Base-by-base conservation (phyloP, 2,113 vertebrate genomes). In the Pao palembangensis region DNA sequence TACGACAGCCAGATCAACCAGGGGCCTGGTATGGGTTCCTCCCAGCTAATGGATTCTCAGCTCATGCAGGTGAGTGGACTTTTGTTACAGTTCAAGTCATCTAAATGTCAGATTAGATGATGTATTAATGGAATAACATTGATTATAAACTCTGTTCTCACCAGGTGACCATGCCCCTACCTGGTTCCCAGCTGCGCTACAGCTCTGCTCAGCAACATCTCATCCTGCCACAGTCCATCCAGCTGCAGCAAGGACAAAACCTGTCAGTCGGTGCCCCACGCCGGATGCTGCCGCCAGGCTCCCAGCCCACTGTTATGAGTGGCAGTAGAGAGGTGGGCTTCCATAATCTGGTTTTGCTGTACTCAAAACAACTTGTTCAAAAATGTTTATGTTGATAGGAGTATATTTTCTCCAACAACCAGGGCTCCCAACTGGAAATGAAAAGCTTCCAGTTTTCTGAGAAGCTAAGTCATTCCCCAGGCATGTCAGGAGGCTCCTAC, bases 391-490 rank as follows among this genome's bases (percentile, higher is more conserved):
- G 34, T 28, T 28, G 3, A 28, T 28, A 28, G 11, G 34, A 38
- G 34, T 4, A 8, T 28, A 38, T 12, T 2, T 60, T 38, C 18
- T 19, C 5, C 6, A 48, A 6, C 43, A 69, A 3, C 61, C 67
- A 97, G 94, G 90, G 91, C 44, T 93, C 96, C 53, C 96, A 97
- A 74, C 93, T 98, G 93, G 97, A 99, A 86, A 93, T 98, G 89
- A 99, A 98, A 88, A 93, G 93, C 50, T 99, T 98, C 88, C 96
- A 96, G 88, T 99, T 96, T 74, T 78, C 95, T 5, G 97, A 99
- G 47, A 99, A 99, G 86, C 91, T 92, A 81, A 95, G 51, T 78
- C 93, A 97, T 80, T 93, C 95, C 11, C 87, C 83, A 28, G 88
- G 91, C n/a, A 80, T 93, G 19, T 81, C 95, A 0, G 93, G 90